Percentiles rank a stretch among this genome's conserved stretches.
These are phyloP conservation scores for Spicauda simplicius DNA, from an alignment of 2,888 invertebrate genomes.

Conservation along the genomic window DNA sequence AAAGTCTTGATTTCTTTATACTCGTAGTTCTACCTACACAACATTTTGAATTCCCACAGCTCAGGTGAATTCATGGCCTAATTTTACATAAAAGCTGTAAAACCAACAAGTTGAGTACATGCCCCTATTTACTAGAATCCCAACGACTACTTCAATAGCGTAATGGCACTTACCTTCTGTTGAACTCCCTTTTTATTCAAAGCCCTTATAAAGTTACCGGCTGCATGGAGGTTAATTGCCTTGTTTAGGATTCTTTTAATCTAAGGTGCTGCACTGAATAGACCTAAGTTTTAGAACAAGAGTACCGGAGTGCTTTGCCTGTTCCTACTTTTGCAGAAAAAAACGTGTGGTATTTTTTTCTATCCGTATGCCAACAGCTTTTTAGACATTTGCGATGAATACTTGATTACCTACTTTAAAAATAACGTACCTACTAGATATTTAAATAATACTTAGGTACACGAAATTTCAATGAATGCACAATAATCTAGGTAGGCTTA, in stretches of 20 bases:
- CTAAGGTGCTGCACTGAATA: slow-evolving; percentile 10
- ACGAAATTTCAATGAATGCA: too few relatives aligned
- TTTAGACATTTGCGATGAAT: too few relatives aligned
- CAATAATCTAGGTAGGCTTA: too few relatives aligned
- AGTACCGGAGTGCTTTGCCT: neutral
- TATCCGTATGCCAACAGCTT: too few relatives aligned
- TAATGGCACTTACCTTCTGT: slow-evolving; percentile 25
- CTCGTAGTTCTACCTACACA: neutral
- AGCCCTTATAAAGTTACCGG: slow-evolving; percentile 21
- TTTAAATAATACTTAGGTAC: too few relatives aligned
- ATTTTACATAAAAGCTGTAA: slow-evolving; percentile 24
- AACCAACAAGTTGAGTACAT: slow-evolving; percentile 27
- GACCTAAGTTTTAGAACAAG: neutral
- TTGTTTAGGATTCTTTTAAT: slow-evolving; percentile 25
- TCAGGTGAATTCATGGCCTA: slow-evolving; percentile 21
- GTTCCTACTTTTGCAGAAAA: too few relatives aligned
- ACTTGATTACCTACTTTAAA: too few relatives aligned
- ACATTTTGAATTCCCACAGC: neutral
- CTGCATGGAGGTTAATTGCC: slow-evolving; percentile 26
- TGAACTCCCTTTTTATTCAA: slow-evolving; percentile 25
- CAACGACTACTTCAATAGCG: slow-evolving; percentile 30
- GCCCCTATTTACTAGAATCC: slow-evolving; percentile 21
- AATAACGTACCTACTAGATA: too few relatives aligned
- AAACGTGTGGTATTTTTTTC: too few relatives aligned
- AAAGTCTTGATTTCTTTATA: too few relatives aligned